Conservation (phyloP, 2,888 invertebrate species). For the Coelopa pilipes region DNA sequence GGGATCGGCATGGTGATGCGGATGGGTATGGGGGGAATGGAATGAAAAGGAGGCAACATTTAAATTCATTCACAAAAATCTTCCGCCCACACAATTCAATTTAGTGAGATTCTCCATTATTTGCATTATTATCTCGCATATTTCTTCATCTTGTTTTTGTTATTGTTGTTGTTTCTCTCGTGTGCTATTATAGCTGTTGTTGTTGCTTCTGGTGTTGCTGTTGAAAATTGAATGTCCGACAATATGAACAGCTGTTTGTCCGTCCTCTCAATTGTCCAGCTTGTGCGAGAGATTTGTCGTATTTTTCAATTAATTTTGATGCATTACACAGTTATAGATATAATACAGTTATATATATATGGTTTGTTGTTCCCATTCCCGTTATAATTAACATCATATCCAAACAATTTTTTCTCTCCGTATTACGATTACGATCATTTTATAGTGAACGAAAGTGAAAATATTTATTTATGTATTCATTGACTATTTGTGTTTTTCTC, state of each 20-base stretch:
- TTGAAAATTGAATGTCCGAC: slow-evolving; percentile 8
- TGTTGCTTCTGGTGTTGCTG: neutral
- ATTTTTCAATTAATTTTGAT: neutral
- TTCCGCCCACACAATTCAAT: slow-evolving; percentile 10
- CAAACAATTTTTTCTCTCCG: neutral
- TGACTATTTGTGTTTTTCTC: neutral
- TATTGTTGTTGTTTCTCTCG: no score
- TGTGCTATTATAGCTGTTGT: no score
- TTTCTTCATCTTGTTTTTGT: neutral
- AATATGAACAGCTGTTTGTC: neutral
- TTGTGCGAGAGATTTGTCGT: neutral
- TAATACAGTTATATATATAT: neutral
- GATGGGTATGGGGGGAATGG: no score
- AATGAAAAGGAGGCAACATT: neutral
- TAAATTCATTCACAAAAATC: slow-evolving; percentile 4
- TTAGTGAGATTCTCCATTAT: neutral
- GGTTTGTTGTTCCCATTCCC: no score
- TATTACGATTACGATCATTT: neutral
- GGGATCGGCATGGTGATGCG: no score
- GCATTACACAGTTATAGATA: neutral
- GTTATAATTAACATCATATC: no score
- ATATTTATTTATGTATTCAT: slow-evolving; percentile 11
- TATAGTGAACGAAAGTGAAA: slow-evolving; percentile 18
- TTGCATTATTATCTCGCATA: neutral
- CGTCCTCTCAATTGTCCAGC: neutral